These are phyloP conservation scores for Dorcus hopei DNA, from an alignment of 2,888 invertebrate species.

Conservation along the genomic window DNA sequence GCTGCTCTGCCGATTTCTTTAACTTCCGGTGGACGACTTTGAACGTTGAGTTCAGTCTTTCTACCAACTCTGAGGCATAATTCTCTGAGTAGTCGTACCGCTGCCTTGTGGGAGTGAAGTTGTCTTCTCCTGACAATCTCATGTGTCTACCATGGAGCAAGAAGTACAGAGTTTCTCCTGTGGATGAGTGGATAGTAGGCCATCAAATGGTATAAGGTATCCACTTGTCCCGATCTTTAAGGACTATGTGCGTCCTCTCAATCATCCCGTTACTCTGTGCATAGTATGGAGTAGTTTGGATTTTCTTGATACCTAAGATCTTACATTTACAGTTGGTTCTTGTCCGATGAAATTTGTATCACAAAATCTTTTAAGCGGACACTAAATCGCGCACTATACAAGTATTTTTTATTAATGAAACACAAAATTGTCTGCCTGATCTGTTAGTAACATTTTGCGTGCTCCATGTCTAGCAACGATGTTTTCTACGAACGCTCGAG, in stretches of 20 bases:
- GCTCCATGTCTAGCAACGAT: slow-evolving; percentile 31
- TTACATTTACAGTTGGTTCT: no score
- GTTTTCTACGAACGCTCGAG: slow-evolving; percentile 10
- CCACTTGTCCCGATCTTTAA: slow-evolving; percentile 35
- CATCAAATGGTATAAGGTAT: slow-evolving; percentile 31
- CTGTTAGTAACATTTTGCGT: slow-evolving; percentile 31
- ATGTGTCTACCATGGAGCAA: slow-evolving; percentile 27
- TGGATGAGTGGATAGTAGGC: slow-evolving; percentile 26
- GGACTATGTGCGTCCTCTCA: slow-evolving; percentile 32
- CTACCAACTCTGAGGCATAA: no score
- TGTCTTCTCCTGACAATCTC: slow-evolving; percentile 22
- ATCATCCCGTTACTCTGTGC: slow-evolving; percentile 35
- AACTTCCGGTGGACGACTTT: no score
- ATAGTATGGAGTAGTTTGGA: slow-evolving; percentile 32
- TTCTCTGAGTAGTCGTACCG: neutral
- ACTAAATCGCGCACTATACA: no score
- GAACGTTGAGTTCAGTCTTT: no score
- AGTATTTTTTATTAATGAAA: slow-evolving; percentile 28
- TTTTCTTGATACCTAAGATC: slow-evolving; percentile 26
- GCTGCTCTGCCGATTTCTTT: no score
- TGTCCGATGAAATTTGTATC: no score
- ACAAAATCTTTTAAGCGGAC: no score
- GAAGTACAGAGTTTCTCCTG: slow-evolving; percentile 25
- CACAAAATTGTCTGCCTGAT: slow-evolving; percentile 32
- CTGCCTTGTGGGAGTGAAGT: slow-evolving; percentile 11